Conservation (phyloP, 2,888 invertebrate species). For the Himalopsyche anomala region DNA sequence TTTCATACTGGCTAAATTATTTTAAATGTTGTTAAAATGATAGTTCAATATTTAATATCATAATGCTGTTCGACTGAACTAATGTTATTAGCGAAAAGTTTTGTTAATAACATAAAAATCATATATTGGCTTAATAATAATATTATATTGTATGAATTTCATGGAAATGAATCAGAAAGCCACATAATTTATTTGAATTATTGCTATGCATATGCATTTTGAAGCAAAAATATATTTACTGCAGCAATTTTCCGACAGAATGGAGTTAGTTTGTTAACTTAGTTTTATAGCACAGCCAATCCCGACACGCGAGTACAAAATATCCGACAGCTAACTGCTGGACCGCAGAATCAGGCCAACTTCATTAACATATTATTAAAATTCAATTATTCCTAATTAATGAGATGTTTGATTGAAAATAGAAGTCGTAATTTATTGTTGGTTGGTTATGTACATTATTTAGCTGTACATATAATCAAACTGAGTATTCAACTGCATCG, state of each 20-base stretch:
- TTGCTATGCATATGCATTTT: constrained; percentile 30
- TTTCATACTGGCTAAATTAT: no score
- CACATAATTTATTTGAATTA: constrained; percentile 4
- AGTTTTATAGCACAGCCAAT: background rate
- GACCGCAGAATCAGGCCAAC: background rate
- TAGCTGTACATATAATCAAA: no score
- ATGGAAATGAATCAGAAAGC: constrained; percentile 17
- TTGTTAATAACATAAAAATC: background rate
- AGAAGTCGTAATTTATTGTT: no score
- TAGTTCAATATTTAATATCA: no score
- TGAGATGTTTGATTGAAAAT: background rate
- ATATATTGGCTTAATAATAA: background rate
- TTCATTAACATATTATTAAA: no score
- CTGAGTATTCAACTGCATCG: no score
- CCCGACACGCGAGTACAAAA: background rate
- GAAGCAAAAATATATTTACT: background rate
- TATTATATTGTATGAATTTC: background rate
- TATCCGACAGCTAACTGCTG: background rate
- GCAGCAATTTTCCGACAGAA: constrained; percentile 8
- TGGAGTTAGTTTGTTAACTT: constrained; percentile 31
- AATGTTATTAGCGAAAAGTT: no score
- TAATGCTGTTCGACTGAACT: no score
- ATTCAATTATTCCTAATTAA: background rate
- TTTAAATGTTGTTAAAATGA: no score
- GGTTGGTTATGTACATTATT: no score